phyloP scores from a whole-genome alignment of 2,797 vertebrate species.

The Anolis apletophallus region DNA sequence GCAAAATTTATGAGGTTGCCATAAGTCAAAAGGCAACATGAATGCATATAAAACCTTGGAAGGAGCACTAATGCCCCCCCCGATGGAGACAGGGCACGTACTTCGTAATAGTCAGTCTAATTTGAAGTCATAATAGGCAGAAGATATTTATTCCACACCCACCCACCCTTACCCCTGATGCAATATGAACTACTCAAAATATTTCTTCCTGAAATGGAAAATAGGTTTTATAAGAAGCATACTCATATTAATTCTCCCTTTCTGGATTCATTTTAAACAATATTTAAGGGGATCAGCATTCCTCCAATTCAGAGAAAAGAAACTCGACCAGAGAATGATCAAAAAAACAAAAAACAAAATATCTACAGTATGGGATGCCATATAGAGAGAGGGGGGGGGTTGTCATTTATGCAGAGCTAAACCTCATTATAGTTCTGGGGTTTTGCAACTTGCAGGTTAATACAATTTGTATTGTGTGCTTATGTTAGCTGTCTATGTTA shows the following conservation, averaged over 20 bases:
- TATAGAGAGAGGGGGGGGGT: too few relatives aligned
- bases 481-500: too few relatives aligned
- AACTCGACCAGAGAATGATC: constrained; percentile 2
- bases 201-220: constrained; percentile 11
- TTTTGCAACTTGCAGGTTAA: constrained; percentile 52
- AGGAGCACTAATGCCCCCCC: neutral
- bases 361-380: constrained; percentile 28
- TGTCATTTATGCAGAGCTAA: constrained; percentile 44
- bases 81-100: neutral
- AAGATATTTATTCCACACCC: neutral
- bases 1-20: too few relatives aligned
- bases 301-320: neutral
- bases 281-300: constrained; percentile 18
- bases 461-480: neutral
- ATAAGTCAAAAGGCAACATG: too few relatives aligned
- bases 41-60: neutral
- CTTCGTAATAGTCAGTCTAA: neutral
- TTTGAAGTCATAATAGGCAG: neutral
- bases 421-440: constrained; percentile 24
- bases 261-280: constrained; percentile 22
- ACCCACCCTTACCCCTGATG: neutral
- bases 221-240: neutral
- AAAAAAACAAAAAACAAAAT: constrained; percentile 6
- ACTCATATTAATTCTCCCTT: constrained; percentile 23
- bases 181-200: constrained; percentile 3